Evolutionary conservation across 1,140 invertebrate genomes (phyloP).

Genomic region (Matsumurasca onukii): DNA sequence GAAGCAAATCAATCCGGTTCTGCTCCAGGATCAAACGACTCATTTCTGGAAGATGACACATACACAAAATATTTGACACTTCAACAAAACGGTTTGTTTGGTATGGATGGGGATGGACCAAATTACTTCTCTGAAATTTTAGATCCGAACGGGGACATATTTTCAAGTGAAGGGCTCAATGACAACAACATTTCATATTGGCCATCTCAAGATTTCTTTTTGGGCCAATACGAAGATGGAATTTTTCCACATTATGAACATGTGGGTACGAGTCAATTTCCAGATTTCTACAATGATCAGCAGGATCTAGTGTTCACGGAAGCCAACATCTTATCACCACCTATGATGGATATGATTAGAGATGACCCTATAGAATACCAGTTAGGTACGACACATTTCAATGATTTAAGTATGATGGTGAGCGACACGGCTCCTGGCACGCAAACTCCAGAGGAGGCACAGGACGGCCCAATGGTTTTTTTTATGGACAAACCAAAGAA

Average conservation of each 20-base stretch:
- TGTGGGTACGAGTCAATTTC: neutral
- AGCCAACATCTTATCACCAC: neutral
- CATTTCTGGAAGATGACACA: too few species aligned
- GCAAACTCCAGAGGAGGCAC: neutral
- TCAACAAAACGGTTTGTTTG: too few species aligned
- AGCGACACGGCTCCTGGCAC: too few species aligned
- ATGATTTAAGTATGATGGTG: slow-evolving; percentile 8
- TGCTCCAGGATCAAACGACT: too few species aligned
- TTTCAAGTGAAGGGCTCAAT: too few species aligned
- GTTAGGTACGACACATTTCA: neutral
- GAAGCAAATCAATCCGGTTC: too few species aligned
- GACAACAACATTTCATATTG: too few species aligned
- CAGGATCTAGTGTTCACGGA: slow-evolving; percentile 1
- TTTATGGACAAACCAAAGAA: neutral
- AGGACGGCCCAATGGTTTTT: neutral
- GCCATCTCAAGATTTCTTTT: neutral
- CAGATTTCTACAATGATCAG: slow-evolving; percentile 6
- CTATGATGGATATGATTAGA: slow-evolving; percentile 4
- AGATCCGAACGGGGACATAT: too few species aligned
- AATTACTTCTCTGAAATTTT: too few species aligned
- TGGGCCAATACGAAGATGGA: slow-evolving; percentile 1
- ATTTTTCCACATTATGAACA: neutral
- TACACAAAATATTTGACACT: too few species aligned
- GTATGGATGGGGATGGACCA: too few species aligned
- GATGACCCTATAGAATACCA: neutral